Conservation (phyloP, 2,888 invertebrate species). For the Balanococcus diminutus region DNA sequence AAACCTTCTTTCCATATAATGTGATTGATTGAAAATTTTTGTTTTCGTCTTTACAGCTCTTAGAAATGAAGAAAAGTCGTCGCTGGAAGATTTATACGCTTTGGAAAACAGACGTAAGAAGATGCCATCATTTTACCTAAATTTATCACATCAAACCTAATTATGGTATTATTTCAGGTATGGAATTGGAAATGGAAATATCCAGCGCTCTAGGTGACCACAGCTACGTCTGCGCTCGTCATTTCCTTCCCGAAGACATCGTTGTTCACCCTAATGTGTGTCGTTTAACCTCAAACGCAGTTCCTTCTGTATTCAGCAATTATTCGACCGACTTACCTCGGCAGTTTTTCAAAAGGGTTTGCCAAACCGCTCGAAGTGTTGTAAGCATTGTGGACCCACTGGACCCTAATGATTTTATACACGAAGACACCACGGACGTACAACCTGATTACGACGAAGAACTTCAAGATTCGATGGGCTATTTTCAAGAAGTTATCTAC, state of each 20-base stretch:
- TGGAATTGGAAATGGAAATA: conserved; percentile 52
- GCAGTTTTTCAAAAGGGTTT: conserved; percentile 47
- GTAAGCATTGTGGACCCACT: conserved; percentile 18
- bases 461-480: too few relatives aligned
- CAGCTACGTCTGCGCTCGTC: conserved; percentile 47
- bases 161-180: background rate
- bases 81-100: conserved; percentile 42
- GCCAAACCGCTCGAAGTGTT: conserved; percentile 27
- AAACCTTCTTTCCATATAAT: background rate
- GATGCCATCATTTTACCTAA: background rate
- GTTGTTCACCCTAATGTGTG: conserved; percentile 48
- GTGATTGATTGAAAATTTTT: background rate
- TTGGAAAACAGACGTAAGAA: conserved; percentile 48
- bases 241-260: conserved; percentile 45
- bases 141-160: background rate
- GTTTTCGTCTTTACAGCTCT: background rate
- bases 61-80: conserved; percentile 32
- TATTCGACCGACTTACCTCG: conserved; percentile 41
- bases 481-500: conserved; percentile 2
- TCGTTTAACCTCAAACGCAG: conserved; percentile 31
- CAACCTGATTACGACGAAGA: background rate
- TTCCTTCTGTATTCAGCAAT: conserved; percentile 35
- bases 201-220: conserved; percentile 38
- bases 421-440: background rate
- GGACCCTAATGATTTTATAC: background rate